Percentiles rank a stretch among this genome's conserved stretches.
Evolutionary conservation across 2,797 vertebrate genomes (phyloP).

Genomic region (Tokudaia muenninki): DNA sequence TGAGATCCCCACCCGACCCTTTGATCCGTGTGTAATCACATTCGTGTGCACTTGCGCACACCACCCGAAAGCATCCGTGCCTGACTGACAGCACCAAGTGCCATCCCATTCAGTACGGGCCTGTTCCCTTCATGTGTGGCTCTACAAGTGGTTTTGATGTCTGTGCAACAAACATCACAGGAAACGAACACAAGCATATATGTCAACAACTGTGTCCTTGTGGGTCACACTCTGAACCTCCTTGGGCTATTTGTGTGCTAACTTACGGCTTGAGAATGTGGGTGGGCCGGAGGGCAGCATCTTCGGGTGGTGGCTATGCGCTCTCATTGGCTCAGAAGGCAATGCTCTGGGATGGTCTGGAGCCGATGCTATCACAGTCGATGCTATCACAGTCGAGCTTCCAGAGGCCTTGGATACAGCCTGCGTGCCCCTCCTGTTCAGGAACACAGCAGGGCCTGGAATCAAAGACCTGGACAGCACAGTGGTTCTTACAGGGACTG

Average conservation of each 20-base stretch:
- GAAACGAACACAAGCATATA: rapidly evolving
- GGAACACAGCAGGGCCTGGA: background rate
- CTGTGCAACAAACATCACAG: rapidly evolving
- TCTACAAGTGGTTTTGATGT: rapidly evolving
- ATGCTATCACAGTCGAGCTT: background rate
- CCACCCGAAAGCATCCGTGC: rapidly evolving
- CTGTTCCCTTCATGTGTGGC: background rate
- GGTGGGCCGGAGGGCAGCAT: rapidly evolving
- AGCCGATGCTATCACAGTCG: background rate
- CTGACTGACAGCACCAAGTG: background rate
- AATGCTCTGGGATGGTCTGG: background rate
- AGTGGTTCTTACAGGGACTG: background rate
- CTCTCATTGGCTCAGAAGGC: background rate
- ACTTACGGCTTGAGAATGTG: background rate
- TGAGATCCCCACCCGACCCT: background rate
- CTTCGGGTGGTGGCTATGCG: background rate
- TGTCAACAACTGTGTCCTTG: rapidly evolving
- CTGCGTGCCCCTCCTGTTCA: background rate
- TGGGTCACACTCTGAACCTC: background rate
- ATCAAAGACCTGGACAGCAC: background rate
- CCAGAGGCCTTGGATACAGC: background rate
- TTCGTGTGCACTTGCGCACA: background rate
- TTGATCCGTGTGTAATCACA: background rate
- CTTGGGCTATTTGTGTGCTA: background rate
- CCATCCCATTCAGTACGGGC: background rate